Conservation (phyloP, 2,888 invertebrate species). For the Epirrhoe alternata region DNA sequence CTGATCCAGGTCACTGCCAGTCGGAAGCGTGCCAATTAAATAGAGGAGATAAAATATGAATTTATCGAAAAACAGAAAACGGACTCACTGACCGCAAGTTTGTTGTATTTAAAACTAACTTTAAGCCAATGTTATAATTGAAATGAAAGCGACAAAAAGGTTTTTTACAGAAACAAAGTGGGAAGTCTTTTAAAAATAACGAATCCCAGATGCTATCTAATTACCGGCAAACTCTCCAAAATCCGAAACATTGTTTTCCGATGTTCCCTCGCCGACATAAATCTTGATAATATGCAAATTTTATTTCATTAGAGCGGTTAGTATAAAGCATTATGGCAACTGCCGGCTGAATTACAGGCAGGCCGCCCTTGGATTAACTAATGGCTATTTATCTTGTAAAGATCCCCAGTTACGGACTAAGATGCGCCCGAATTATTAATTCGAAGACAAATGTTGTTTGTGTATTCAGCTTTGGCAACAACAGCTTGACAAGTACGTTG, state of each 20-base stretch:
- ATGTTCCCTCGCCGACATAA: conserved; percentile 70
- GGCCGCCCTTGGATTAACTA: conserved; percentile 81
- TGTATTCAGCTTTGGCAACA: conserved; percentile 6
- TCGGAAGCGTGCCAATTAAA: too few species aligned
- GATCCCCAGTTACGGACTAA: conserved; percentile 66
- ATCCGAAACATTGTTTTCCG: conserved; percentile 71
- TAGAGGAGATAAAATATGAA: too few species aligned
- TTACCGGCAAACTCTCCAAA: conserved; percentile 57
- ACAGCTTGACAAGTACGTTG: neutral
- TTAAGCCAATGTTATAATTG: too few species aligned
- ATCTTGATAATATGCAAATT: conserved; percentile 84
- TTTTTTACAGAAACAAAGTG: too few species aligned
- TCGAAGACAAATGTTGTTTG: conserved; percentile 43
- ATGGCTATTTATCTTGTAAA: conserved; percentile 84
- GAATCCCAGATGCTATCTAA: conserved; percentile 43
- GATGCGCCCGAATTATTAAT: conserved; percentile 74
- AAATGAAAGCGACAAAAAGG: too few species aligned
- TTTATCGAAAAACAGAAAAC: too few species aligned
- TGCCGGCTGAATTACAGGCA: conserved; percentile 72
- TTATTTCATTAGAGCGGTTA: conserved; percentile 83
- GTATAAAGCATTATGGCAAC: conserved; percentile 74
- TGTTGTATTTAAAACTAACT: too few species aligned
- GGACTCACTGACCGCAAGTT: too few species aligned
- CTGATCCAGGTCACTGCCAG: too few species aligned
- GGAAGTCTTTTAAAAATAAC: neutral